Evolutionary conservation across 2,113 vertebrate genomes (phyloP).

Genomic region (Ceyx melanurus): DNA sequence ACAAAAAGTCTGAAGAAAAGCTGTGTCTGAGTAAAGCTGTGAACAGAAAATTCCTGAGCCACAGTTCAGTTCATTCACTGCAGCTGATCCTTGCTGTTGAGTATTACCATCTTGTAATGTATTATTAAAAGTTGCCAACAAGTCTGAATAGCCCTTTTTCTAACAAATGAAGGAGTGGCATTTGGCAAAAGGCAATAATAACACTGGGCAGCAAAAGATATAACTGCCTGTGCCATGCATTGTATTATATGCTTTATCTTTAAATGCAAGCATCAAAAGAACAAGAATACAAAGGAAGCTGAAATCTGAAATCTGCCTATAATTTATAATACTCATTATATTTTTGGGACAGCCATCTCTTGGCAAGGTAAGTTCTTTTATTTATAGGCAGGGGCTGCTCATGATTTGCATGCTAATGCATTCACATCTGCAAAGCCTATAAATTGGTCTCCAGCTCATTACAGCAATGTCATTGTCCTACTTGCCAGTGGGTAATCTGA

Average conservation of each 20-base stretch:
- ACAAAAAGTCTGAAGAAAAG: background rate
- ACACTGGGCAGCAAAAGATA: background rate
- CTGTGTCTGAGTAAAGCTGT: background rate
- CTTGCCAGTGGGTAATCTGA: slow-evolving; percentile 8
- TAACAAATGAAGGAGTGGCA: slow-evolving; percentile 2
- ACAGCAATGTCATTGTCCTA: slow-evolving; percentile 24
- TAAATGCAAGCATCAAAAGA: background rate
- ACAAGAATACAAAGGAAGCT: slow-evolving; percentile 9
- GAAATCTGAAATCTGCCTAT: slow-evolving; percentile 16
- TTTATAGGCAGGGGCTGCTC: slow-evolving; percentile 36
- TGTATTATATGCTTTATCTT: background rate
- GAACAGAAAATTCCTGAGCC: background rate
- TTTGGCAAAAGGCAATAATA: slow-evolving; percentile 5
- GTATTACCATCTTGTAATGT: background rate
- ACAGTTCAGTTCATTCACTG: background rate
- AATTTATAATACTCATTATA: slow-evolving; percentile 40
- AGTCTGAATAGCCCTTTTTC: background rate
- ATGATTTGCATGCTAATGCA: slow-evolving; percentile 44
- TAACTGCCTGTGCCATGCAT: background rate
- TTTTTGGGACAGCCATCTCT: slow-evolving; percentile 16
- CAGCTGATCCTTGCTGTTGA: background rate
- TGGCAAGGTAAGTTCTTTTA: slow-evolving; percentile 55
- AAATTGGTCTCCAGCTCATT: slow-evolving; percentile 53
- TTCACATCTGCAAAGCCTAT: slow-evolving; percentile 53
- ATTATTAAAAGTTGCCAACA: background rate